These are phyloP conservation scores for Scolopax rusticola DNA, from an alignment of 2,797 vertebrate genomes.

Conservation along the genomic window DNA sequence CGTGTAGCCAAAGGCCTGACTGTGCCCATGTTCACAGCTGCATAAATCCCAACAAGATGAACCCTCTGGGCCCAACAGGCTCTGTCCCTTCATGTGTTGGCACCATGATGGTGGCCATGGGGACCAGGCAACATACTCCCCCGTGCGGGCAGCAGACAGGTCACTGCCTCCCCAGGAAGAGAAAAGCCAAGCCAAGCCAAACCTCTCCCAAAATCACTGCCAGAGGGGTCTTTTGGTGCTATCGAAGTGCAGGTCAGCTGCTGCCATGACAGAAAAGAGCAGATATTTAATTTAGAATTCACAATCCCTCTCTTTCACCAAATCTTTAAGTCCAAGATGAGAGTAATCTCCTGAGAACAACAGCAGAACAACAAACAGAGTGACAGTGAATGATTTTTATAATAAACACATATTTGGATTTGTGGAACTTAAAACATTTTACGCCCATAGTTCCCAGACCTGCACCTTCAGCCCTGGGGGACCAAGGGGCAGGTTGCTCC, in stretches of 20 bases:
- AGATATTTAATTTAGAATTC: background rate
- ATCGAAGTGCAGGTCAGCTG: background rate
- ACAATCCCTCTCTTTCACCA: background rate
- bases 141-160: background rate
- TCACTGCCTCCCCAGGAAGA: background rate
- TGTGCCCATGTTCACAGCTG: background rate
- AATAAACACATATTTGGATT: background rate
- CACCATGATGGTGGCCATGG: rapidly evolving
- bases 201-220: background rate
- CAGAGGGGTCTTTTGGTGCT: background rate
- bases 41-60: background rate
- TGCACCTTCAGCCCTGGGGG: background rate
- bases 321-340: background rate
- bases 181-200: background rate
- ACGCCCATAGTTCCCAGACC: background rate
- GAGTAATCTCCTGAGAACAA: background rate
- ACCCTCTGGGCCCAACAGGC: background rate
- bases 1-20: background rate
- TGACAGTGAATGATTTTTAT: background rate
- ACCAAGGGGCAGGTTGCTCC: background rate
- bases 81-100: background rate
- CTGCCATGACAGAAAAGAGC: background rate
- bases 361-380: background rate
- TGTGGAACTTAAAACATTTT: background rate
- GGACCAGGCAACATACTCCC: rapidly evolving